Conservation (phyloP, 2,113 vertebrate genomes). For the Tamias sibiricus region DNA sequence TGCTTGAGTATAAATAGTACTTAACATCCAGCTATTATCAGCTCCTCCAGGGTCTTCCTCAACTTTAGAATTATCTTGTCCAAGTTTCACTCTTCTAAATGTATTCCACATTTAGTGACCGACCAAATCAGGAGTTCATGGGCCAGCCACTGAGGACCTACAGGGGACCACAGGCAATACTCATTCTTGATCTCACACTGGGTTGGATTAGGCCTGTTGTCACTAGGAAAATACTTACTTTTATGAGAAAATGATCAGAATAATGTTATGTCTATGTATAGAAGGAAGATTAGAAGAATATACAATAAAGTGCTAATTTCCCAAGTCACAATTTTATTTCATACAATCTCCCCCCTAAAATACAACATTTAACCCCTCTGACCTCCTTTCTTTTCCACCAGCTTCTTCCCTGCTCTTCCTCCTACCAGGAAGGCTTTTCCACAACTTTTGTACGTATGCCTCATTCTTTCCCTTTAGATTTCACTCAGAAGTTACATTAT, state of each 20-base stretch:
- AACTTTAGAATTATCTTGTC: background rate
- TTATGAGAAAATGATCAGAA: background rate
- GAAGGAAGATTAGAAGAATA: background rate
- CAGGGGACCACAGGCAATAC: background rate
- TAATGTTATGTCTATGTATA: background rate
- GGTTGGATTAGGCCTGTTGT: background rate
- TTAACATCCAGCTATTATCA: background rate
- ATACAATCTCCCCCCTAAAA: background rate
- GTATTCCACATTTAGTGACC: background rate
- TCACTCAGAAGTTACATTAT: background rate
- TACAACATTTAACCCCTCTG: background rate
- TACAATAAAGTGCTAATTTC: background rate
- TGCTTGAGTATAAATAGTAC: background rate
- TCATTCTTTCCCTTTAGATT: background rate
- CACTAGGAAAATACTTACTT: background rate
- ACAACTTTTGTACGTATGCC: background rate
- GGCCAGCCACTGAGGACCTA: background rate
- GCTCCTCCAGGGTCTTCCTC: background rate
- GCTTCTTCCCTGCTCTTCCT: background rate
- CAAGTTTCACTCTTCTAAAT: background rate
- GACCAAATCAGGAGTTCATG: background rate
- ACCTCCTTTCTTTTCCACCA: background rate
- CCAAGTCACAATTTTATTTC: background rate
- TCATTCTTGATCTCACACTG: background rate
- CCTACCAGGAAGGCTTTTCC: background rate